phyloP scores from a whole-genome alignment of 1,140 invertebrate genomes.

The Drosophila cardini region DNA sequence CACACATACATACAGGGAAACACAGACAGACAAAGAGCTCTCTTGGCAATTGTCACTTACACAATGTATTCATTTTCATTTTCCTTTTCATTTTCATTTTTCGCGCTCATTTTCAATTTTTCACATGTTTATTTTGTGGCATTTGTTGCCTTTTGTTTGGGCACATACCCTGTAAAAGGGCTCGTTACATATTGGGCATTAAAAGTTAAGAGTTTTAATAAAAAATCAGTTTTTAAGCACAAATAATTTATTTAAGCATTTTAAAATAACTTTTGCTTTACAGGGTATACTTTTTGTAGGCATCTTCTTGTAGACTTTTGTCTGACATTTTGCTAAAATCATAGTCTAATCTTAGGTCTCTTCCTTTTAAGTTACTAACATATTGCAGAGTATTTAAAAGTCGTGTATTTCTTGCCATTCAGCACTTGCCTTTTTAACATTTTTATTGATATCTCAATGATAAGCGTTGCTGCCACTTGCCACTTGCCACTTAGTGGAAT shows the following conservation, averaged over 20 bases:
- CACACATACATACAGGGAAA: conserved; percentile 8
- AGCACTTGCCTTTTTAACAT: neutral
- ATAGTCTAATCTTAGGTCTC: no score
- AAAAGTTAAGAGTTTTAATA: no score
- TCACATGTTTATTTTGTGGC: conserved; percentile 49
- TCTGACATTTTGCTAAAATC: no score
- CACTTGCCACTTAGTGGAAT: conserved; percentile 22
- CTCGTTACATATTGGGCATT: no score
- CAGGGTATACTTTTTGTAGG: no score
- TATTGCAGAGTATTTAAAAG: conserved; percentile 3
- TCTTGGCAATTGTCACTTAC: conserved; percentile 57
- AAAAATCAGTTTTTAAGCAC: neutral
- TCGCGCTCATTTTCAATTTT: conserved; percentile 29
- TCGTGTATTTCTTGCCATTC: neutral
- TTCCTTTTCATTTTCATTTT: conserved; percentile 45
- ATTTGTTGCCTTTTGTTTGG: conserved; percentile 34
- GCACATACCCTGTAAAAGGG: neutral
- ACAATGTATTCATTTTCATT: conserved; percentile 57
- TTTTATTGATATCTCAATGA: conserved; percentile 59
- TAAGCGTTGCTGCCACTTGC: conserved; percentile 47
- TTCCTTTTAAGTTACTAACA: no score
- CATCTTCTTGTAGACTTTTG: no score
- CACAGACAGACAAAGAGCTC: conserved; percentile 1
- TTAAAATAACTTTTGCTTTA: no score
- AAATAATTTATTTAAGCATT: no score